These are phyloP conservation scores for Megalops atlanticus DNA, from an alignment of 2,113 vertebrate genomes.

Conservation along the genomic window DNA sequence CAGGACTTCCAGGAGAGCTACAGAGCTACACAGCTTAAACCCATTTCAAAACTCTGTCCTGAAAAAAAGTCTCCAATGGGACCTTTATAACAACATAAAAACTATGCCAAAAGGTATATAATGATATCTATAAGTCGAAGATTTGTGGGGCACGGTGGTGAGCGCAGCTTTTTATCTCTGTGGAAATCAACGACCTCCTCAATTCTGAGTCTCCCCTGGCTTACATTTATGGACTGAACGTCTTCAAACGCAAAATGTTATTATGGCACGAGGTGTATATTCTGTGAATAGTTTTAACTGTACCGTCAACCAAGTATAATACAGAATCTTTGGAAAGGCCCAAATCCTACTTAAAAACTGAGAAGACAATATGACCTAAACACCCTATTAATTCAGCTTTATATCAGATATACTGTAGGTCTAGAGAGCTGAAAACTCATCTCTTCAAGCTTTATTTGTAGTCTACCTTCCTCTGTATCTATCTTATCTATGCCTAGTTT, in stretches of 20 bases:
- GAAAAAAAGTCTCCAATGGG: conserved; percentile 43
- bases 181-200: background rate
- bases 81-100: conserved; percentile 43
- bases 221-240: background rate
- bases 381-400: background rate
- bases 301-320: background rate
- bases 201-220: background rate
- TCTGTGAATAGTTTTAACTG: background rate
- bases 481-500: too few relatives aligned
- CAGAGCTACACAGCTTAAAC: conserved; percentile 36
- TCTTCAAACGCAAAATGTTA: background rate
- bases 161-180: background rate
- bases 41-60: conserved; percentile 49
- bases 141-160: background rate
- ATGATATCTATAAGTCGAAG: background rate
- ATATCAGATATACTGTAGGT: background rate
- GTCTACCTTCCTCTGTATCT: too few relatives aligned
- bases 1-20: conserved; percentile 37
- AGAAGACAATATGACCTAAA: background rate
- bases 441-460: too few relatives aligned
- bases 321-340: background rate
- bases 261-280: background rate
- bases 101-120: conserved; percentile 33
- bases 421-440: too few relatives aligned
- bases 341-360: background rate